A percentile compares a stretch with the other conserved stretches of the same genome.
Evolutionary conservation across 2,888 invertebrate species (phyloP).

Genomic region (Hemithea aestivaria): DNA sequence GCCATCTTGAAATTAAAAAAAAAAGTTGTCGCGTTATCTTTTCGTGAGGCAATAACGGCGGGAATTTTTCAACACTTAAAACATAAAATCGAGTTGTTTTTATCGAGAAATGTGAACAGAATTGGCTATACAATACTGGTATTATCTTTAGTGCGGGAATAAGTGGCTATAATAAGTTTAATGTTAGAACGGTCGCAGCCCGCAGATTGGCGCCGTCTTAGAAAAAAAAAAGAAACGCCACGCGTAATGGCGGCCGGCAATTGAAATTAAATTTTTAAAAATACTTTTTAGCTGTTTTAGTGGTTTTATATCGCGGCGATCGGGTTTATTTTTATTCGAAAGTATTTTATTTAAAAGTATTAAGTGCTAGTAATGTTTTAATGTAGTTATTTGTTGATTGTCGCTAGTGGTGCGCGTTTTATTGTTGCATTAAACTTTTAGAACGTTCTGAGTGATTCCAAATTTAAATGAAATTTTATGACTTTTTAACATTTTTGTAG

Average conservation of each 20-base stretch:
- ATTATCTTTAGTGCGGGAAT: slow-evolving; percentile 67
- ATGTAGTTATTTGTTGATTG: not conserved
- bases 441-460: no score
- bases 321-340: slow-evolving; percentile 13
- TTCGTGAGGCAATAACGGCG: slow-evolving; percentile 46
- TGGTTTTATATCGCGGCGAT: slow-evolving; percentile 10
- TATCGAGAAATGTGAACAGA: slow-evolving; percentile 66
- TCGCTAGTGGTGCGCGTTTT: no score
- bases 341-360: slow-evolving; percentile 14
- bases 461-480: no score
- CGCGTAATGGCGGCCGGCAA: slow-evolving; percentile 38
- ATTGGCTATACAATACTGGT: slow-evolving; percentile 64
- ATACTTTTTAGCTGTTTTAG: slow-evolving; percentile 23
- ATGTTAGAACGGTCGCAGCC: slow-evolving; percentile 48
- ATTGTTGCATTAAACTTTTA: no score
- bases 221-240: slow-evolving; percentile 42
- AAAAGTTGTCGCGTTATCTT: slow-evolving; percentile 52
- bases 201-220: slow-evolving; percentile 55
- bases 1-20: slow-evolving; percentile 50
- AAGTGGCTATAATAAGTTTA: slow-evolving; percentile 72
- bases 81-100: slow-evolving; percentile 64
- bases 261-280: slow-evolving; percentile 29
- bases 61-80: slow-evolving; percentile 63
- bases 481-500: no score
- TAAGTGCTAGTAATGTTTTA: slow-evolving; percentile 17